Base-by-base conservation (phyloP, 1,140 invertebrate species). In the Nasonia giraulti region DNA sequence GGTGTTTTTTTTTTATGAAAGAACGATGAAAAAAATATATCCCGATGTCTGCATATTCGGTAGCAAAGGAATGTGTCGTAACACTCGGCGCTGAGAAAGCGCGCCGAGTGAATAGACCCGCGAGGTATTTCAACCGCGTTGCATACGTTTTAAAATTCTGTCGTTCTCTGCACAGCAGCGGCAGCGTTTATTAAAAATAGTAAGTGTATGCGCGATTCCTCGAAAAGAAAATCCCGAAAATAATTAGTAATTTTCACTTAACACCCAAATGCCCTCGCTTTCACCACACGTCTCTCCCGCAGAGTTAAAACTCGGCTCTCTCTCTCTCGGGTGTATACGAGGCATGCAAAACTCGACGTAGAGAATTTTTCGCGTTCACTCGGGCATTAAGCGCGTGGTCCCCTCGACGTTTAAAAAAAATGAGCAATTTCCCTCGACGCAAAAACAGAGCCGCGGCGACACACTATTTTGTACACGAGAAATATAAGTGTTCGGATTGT, bases 221-320 rank as follows among this genome's bases (percentile, higher is more conserved):
- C 6, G 17, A 20, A 62, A 62, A 6, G 17, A 7, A n/a, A 7
- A 55, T 55, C 14, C 12, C n/a, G n/a, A n/a, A n/a, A n/a, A n/a
- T n/a, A n/a, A 33, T 31, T 2, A 71, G 31, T 33, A 33, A 31
- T 71, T 71, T 71, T 74, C n/a, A 23, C 23, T 50, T 77, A 23
- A 77, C 55, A 55, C 47, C 75, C n/a, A 50, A 77, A 77, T 23
- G 44, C 8, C 10, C 20, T 50, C 20, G 75, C 75, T 77, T 77
- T 77, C 75, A 77, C 75, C 23, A 27, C 75, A 33, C 69, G 23
- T 7, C 17, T 73, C 27, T 73, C 69, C 14, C 31, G 14, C 14
- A 10, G 10, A 27, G 27, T 27, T 71, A 31, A 71, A 71, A 71
- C 20, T 78, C 47, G 50, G 23, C 31, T 12, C 8, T 27, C 33